Base-by-base conservation (phyloP, 2,113 vertebrate genomes). In the Gallinago undulata region DNA sequence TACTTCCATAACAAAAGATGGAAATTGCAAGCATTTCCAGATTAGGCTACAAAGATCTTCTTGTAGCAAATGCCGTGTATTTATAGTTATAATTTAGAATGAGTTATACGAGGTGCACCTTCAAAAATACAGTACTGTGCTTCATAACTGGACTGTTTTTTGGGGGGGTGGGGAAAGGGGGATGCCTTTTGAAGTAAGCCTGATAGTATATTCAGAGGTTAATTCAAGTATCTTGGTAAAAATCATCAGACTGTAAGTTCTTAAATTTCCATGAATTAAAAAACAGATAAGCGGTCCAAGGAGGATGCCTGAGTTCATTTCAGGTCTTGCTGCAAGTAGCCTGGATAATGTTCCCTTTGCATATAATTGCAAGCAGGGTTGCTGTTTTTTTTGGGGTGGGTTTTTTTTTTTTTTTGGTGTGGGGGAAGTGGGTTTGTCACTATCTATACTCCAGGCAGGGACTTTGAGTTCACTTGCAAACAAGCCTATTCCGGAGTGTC, bases 341-440 rank as follows among this genome's bases (percentile, higher is more conserved):
- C 84, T 87, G 72, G 57, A 79, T 91, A 87, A 78, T 62, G 47
- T 97, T 95, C 23, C 55, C 84, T 96, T 94, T 96, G 75, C 75
- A 87, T 98, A 96, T 97, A 98, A 97, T 97, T 98, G 97, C 97
- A 97, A 97, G 97, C 96, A 97, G 95, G 27, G 63, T 45, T 19
- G 10, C 12, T 39, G 39, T 11, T 39, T 39, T 39, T 39, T 12
- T 39, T 39, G 43, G 43, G 43, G 43, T 45, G 43, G 14, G 45
- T 59, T 47, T 14, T 35, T 56, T 19, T 19, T 63, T 63, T 50
- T 74, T 23, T 13, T 13, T 55, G 1, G 4, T 79, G 35, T 47
- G 23, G 31, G 31, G 22, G 68, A 93, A 84, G 45, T 86, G n/a
- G 78, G 25, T 94, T 94, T 92, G 97, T 97, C 92, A 74, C 97